Conservation (phyloP, 2,888 invertebrate species). For the Ennomos fuscantarius region DNA sequence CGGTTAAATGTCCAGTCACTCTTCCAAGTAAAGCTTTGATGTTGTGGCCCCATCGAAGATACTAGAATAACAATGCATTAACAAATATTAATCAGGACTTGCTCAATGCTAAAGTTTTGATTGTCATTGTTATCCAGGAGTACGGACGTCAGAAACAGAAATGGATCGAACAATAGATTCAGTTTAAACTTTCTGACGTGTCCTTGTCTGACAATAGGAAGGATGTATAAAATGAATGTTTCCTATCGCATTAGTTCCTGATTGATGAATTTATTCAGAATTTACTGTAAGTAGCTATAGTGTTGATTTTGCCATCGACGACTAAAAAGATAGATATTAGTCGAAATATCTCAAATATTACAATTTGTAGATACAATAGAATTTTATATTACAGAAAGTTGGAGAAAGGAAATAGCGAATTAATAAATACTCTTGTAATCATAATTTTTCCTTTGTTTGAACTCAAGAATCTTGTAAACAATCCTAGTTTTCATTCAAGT, state of each 20-base stretch:
- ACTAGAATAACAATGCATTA: constrained; percentile 27
- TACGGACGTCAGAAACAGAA: constrained; percentile 1
- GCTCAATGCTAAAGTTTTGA: constrained; percentile 25
- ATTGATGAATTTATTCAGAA: neutral
- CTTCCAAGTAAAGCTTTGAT: constrained; percentile 48
- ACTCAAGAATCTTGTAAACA: constrained; percentile 28
- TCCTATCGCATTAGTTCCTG: constrained; percentile 13
- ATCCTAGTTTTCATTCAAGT: constrained; percentile 43
- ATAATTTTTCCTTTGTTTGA: constrained; percentile 9
- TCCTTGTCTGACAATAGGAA: constrained; percentile 12
- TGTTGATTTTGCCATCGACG: too few relatives aligned
- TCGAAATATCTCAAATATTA: too few relatives aligned
- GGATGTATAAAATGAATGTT: neutral
- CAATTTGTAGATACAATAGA: too few relatives aligned
- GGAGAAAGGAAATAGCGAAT: too few relatives aligned
- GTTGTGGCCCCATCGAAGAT: constrained; percentile 15
- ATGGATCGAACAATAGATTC: constrained; percentile 16
- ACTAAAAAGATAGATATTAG: too few relatives aligned
- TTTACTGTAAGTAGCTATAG: too few relatives aligned
- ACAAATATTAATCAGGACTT: constrained; percentile 28
- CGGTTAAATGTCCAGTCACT: constrained; percentile 63
- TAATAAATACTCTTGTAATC: constrained; percentile 15
- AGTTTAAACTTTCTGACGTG: neutral
- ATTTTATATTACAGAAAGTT: too few relatives aligned
- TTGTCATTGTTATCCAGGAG: constrained; percentile 28